Base-by-base conservation (phyloP, 2,113 vertebrate genomes). In the Hipposideros armiger region DNA sequence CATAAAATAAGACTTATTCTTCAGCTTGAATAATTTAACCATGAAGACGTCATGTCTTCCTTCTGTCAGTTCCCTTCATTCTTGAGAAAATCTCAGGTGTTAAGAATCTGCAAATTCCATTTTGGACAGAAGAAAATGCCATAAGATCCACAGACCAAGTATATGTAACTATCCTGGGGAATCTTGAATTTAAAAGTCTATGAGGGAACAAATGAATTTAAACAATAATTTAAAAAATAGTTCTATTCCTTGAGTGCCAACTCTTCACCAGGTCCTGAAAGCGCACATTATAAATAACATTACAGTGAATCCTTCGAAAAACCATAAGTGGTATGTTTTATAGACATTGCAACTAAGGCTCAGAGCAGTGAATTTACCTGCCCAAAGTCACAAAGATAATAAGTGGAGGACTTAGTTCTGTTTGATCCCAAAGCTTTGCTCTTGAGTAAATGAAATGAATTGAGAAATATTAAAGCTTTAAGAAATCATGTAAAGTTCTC, bases 381-480 rank as follows among this genome's bases (percentile, higher is more conserved):
- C 36, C 42, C 66, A 47, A 78, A 87, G 45, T 78, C 36, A 73
- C n/a, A 62, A 73, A 74, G 42, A 81, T 4, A 73, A 5, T 86
- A 84, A 52, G 15, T 54, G 0, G 30, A 66, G 86, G 20, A 84
- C 24, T 22, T 56, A 42, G 5, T 77, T 73, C 81, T 77, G 42
- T 78, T 91, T 93, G 36, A 88, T 56, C n/a, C 15, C n/a, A 89
- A 94, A 82, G 4, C 19, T 95, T 95, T 74, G 16, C 10, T 80
- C 82, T 91, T 60, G 26, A 78, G 20, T 26, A 96, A 91, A 95
- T 76, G 14, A 97, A 87, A 72, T 77, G 9, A 95, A 64, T 76
- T 88, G 73, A 92, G 62, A 92, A 50, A 56, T 60, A 74, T 60
- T 80, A 78, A 90, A 90, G n/a, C 52, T 78, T 92, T 74, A 78